These are phyloP conservation scores for Toxonevra muliebris DNA, from an alignment of 2,888 invertebrate species.

Conservation along the genomic window DNA sequence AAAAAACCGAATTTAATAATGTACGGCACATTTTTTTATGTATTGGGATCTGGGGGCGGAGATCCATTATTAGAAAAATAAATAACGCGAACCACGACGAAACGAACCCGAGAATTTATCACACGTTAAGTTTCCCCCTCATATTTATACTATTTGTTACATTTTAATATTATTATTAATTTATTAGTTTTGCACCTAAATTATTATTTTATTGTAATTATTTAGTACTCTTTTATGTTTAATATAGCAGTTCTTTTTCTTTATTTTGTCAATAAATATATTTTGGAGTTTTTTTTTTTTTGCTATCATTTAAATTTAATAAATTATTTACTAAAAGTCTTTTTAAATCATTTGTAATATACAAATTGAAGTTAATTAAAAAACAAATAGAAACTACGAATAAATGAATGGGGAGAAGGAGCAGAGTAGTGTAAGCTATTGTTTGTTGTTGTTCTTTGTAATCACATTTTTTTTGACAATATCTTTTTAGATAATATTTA, in stretches of 20 bases:
- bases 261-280: constrained; percentile 15
- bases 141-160: constrained; percentile 37
- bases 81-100: constrained; percentile 56
- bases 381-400: no score
- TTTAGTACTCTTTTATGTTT: neutral
- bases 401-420: no score
- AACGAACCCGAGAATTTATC: constrained; percentile 48
- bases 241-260: constrained; percentile 12
- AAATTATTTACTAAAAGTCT: constrained; percentile 34
- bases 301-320: constrained; percentile 15
- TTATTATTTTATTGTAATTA: constrained; percentile 34
- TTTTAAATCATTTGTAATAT: constrained; percentile 37
- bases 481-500: no score
- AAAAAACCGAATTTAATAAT: neutral
- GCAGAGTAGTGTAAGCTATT: no score
- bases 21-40: constrained; percentile 16
- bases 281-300: constrained; percentile 17
- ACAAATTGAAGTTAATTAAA: constrained; percentile 17
- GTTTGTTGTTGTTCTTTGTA: no score
- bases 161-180: constrained; percentile 41
- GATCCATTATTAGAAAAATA: constrained; percentile 47
- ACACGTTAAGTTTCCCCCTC: constrained; percentile 55
- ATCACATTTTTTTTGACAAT: no score
- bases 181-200: constrained; percentile 33
- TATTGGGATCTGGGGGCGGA: constrained; percentile 64